Percentiles rank a stretch among this genome's conserved stretches.
phyloP scores from a whole-genome alignment of 2,888 invertebrate genomes.

The Suillia variegata region DNA sequence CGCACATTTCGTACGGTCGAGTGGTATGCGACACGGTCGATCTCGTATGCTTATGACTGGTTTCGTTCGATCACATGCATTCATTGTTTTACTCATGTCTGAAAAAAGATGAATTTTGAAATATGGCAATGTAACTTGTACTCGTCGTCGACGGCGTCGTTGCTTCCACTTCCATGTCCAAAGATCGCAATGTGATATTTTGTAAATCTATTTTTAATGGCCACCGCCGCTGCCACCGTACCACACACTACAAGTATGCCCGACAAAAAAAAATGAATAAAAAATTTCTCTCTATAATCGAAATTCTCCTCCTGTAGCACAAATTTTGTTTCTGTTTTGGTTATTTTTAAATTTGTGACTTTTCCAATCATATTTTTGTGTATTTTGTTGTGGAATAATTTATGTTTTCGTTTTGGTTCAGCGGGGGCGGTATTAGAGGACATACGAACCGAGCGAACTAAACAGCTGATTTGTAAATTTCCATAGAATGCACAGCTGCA shows the following conservation, averaged over 20 bases:
- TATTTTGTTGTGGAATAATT: not conserved
- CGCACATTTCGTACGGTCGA: conserved; percentile 21
- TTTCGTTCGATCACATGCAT: no score
- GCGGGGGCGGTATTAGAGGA: not conserved
- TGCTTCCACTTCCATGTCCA: conserved; percentile 44
- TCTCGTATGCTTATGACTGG: not conserved
- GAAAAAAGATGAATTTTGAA: no score
- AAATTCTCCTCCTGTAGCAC: no score
- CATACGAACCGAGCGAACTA: not conserved
- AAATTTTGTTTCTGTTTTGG: no score
- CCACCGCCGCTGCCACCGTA: no score
- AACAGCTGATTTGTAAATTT: not conserved
- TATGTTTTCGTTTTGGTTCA: no score
- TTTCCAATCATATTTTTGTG: conserved; percentile 45
- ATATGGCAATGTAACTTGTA: conserved; percentile 23
- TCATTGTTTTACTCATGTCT: no score
- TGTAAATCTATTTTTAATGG: conserved; percentile 12
- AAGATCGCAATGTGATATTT: conserved; percentile 48
- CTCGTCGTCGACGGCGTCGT: no score
- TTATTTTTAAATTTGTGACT: conserved; percentile 48
- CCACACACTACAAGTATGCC: no score
- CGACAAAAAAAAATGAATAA: no score
- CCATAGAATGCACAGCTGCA: not conserved
- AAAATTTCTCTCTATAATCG: no score
- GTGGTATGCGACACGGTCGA: not conserved